Evolutionary conservation across 2,888 invertebrate species (phyloP).

Genomic region (Hipparchia sbordonii): DNA sequence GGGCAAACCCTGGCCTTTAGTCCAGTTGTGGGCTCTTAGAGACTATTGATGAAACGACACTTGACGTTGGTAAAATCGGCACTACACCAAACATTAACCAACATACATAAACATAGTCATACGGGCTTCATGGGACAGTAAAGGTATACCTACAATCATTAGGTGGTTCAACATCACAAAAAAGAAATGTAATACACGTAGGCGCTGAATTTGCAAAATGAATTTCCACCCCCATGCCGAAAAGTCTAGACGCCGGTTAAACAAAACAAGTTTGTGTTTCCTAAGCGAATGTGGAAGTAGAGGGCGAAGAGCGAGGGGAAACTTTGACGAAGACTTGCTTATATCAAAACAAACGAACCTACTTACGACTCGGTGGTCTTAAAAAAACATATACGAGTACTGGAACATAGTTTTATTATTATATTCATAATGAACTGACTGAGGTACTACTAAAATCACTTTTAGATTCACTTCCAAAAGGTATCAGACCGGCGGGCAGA

Average conservation of each 20-base stretch:
- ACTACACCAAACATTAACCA: background rate
- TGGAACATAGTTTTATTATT: too few species aligned
- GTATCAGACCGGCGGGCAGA: too few species aligned
- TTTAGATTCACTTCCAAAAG: too few species aligned
- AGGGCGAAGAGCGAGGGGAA: constrained; percentile 21
- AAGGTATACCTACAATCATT: background rate
- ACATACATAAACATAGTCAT: too few species aligned
- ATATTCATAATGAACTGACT: too few species aligned
- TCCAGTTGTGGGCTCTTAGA: too few species aligned
- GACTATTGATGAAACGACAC: too few species aligned
- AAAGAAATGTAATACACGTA: constrained; percentile 2
- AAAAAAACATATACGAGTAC: too few species aligned
- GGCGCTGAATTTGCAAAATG: constrained; percentile 17
- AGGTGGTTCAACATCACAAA: background rate
- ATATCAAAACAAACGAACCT: background rate
- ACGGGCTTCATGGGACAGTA: background rate
- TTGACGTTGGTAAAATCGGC: too few species aligned
- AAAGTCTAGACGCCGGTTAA: constrained; percentile 36
- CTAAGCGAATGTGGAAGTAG: constrained; percentile 37
- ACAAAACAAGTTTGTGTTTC: constrained; percentile 33
- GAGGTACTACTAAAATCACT: too few species aligned
- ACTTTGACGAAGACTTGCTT: background rate
- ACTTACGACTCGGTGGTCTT: too few species aligned
- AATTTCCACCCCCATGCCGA: constrained; percentile 24
- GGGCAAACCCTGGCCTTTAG: too few species aligned